Evolutionary conservation across 1,140 invertebrate genomes (phyloP), one percentile per base, ranked within the genome.

Genomic region (Thrips palmi): DNA sequence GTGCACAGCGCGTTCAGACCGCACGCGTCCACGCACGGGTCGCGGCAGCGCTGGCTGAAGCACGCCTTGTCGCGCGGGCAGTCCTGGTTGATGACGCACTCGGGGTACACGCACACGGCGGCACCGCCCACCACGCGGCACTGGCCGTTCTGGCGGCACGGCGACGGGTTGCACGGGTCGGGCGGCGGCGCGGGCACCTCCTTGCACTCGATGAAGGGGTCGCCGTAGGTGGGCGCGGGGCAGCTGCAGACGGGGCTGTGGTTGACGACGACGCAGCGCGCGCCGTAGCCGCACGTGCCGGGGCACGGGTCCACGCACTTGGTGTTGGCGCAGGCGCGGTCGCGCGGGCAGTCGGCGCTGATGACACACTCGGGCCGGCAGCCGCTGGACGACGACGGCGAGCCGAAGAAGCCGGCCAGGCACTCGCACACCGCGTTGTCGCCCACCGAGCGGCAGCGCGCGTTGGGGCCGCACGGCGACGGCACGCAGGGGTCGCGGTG

Each of bases 1-100:
- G 74, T 70, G 49, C 87, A 92, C 11, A 88, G 59, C 3, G 86
- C 79, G 54, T 91, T 91, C 0, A 86, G 49, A 27, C 85, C 84
- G 49, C 83, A 88, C 25, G 77, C 68, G 44, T 73, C 76, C 28
- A 73, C 60, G 46, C 82, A 87, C 21, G 83, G 82, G 58, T 87
- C 78, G 41, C 68, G 59, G 49, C 84, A 88, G 56, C 81, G 80
- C 46, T 79, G 76, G 21, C 67, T 70, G 43, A 79, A 76, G 52
- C 85, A 91, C 1, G 81, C 71, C 37, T 74, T 71, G 47, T 85
- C 72, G 31, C 77, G 64, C 0, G 79, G 65, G 60, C 85, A 89
- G 44, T 86, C 81, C 30, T 76, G 71, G 49, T 85, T 84, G 21
- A 81, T 77, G 7, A 85, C 60, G 58, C 84, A 87, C 56, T 87